Conservation (phyloP, 2,888 invertebrate genomes). For the Caenorhabditis angaria region DNA sequence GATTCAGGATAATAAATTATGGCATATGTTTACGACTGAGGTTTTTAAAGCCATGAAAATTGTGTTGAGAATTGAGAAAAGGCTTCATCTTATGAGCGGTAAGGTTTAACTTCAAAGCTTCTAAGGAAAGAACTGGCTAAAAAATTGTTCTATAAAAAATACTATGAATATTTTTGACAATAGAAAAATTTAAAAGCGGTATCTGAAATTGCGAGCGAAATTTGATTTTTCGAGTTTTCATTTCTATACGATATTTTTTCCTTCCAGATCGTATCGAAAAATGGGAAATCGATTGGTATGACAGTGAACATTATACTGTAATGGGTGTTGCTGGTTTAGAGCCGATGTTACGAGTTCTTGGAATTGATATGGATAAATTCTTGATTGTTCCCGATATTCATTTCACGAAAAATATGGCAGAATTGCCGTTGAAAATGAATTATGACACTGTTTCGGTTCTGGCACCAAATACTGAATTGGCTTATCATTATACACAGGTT, state of each 20-base stretch:
- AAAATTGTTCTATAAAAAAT: no score
- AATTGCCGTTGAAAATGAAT: background rate
- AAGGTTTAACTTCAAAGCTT: no score
- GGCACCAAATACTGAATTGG: background rate
- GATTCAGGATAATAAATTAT: background rate
- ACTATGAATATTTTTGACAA: no score
- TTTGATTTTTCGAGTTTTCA: no score
- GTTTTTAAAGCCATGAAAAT: background rate
- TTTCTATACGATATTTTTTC: no score
- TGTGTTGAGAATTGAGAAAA: background rate
- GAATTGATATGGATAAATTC: background rate
- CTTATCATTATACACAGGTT: background rate
- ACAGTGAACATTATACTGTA: background rate
- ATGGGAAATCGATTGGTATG: slow-evolving; percentile 1
- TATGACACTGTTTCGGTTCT: background rate
- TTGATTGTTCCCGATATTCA: background rate
- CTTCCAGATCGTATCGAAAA: background rate
- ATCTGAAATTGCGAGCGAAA: no score
- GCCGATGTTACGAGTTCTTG: background rate
- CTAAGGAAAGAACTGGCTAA: no score
- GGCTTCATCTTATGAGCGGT: background rate
- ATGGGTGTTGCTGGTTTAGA: background rate
- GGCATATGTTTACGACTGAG: background rate
- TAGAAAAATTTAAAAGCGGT: no score
- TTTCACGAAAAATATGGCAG: background rate